Evolutionary conservation across 2,797 vertebrate species (phyloP), one percentile per base, ranked within the genome.

Genomic region (Sebastes minor): DNA sequence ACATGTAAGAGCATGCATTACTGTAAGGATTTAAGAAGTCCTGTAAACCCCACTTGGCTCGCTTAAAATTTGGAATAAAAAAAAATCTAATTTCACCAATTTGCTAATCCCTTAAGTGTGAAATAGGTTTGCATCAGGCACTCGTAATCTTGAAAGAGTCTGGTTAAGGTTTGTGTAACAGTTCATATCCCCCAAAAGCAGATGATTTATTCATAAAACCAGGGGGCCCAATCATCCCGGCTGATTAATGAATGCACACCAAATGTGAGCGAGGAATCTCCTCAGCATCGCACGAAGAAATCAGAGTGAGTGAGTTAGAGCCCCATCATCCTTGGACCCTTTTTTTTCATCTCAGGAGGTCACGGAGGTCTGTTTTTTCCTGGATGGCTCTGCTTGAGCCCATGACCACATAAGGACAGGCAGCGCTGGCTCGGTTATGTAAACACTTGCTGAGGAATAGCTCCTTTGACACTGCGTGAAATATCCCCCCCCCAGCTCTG

Each of bases 391-490:
- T 78, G 80, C 84, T 81, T 30, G 71, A 90, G 84, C 88, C 86
- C 90, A 95, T 95, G 92, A 94, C 96, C 95, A 95, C 96, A 96
- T 96, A 96, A 95, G 95, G 96, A 91, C 89, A 94, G 90, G 94
- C 87, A 86, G 92, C 75, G 32, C 86, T 84, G 88, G 88, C 88
- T 92, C 87, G 73, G 81, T 90, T 92, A 89, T 90, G 87, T 95
- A 95, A 96, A 95, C 94, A 95, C 91, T 88, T 85, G 83, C 81
- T 78, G 86, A 85, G 85, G 79, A 92, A 84, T 75, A 32, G 90
- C 86, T 95, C 75, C 83, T 86, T 66, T 64, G 76, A 86, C 78
- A 72, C 85, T 71, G 66, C 35, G 16, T 78, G 72, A 92, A 90
- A 87, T 82, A 84, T 78, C 77, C 77, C 60, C 61, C 60, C 27